Conservation (phyloP, 2,888 invertebrate species). For the Atrina japonica region DNA sequence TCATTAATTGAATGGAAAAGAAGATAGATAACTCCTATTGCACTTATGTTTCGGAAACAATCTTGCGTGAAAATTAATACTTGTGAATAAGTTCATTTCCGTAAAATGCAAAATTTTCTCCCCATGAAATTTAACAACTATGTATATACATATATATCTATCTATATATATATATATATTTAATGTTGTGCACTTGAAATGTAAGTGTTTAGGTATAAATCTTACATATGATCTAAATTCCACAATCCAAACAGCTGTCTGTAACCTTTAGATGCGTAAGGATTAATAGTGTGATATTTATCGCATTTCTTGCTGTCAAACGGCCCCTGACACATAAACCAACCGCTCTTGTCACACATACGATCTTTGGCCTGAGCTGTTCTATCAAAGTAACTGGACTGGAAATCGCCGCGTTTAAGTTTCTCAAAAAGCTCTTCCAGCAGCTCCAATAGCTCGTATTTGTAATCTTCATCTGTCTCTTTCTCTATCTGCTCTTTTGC, state of each 20-base stretch:
- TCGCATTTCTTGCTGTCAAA: constrained; percentile 70
- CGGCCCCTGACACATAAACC: constrained; percentile 78
- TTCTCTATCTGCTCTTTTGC: constrained; percentile 74
- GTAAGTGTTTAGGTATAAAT: constrained; percentile 13
- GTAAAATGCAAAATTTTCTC: too few relatives aligned
- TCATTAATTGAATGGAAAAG: too few relatives aligned
- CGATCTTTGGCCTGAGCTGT: constrained; percentile 57
- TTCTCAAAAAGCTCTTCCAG: constrained; percentile 55
- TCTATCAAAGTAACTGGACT: constrained; percentile 70
- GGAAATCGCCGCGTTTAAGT: constrained; percentile 68
- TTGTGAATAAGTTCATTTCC: too few relatives aligned
- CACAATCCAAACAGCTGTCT: constrained; percentile 72
- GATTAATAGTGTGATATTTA: constrained; percentile 70
- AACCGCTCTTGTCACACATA: constrained; percentile 76
- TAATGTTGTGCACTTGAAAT: too few relatives aligned
- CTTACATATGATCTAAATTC: constrained; percentile 76
- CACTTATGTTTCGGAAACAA: too few relatives aligned
- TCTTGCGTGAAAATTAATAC: too few relatives aligned
- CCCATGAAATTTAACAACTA: too few relatives aligned
- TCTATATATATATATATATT: too few relatives aligned
- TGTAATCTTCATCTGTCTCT: constrained; percentile 56
- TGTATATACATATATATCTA: too few relatives aligned
- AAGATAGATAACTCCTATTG: too few relatives aligned
- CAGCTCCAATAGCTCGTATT: constrained; percentile 53
- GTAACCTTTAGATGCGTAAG: constrained; percentile 69